A percentile compares a stretch with the other conserved stretches of the same genome.
Evolutionary conservation across 1,140 invertebrate genomes (phyloP).

Genomic region (Anadara kagoshimensis): DNA sequence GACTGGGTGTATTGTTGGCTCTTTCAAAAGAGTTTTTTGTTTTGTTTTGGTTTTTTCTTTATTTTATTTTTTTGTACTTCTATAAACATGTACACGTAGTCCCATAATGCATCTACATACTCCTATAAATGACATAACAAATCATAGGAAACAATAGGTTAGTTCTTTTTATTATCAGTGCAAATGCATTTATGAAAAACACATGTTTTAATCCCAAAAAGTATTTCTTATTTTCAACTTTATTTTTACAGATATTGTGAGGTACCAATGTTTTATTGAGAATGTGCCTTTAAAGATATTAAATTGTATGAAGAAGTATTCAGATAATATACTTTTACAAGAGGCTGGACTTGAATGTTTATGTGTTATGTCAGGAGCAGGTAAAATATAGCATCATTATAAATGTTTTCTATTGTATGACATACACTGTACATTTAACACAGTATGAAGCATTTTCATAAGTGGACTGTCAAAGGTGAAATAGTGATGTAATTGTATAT

Average conservation of each 20-base stretch:
- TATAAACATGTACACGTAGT: no score
- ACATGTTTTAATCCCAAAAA: neutral
- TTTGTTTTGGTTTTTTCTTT: no score
- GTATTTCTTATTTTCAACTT: neutral
- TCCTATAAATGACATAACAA: no score
- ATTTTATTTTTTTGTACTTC: no score
- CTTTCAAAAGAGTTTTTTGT: no score
- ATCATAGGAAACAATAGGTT: no score
- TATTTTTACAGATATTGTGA: neutral
- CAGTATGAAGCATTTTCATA: neutral
- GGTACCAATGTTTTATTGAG: slow-evolving; percentile 57
- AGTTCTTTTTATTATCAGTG: neutral
- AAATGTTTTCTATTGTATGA: no score
- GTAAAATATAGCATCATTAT: slow-evolving; percentile 23
- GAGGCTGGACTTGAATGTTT: slow-evolving; percentile 59
- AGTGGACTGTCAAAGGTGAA: neutral
- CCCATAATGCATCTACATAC: no score
- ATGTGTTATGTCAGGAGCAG: slow-evolving; percentile 57
- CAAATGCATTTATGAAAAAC: neutral
- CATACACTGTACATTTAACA: no score
- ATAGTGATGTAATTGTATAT: neutral
- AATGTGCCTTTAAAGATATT: slow-evolving; percentile 50
- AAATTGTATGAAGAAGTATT: slow-evolving; percentile 43
- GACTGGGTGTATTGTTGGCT: no score
- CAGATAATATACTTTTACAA: slow-evolving; percentile 50